Percentiles rank a stretch among this genome's conserved stretches.
phyloP scores from a whole-genome alignment of 2,888 invertebrate species.

The Dolomedes plantarius region DNA sequence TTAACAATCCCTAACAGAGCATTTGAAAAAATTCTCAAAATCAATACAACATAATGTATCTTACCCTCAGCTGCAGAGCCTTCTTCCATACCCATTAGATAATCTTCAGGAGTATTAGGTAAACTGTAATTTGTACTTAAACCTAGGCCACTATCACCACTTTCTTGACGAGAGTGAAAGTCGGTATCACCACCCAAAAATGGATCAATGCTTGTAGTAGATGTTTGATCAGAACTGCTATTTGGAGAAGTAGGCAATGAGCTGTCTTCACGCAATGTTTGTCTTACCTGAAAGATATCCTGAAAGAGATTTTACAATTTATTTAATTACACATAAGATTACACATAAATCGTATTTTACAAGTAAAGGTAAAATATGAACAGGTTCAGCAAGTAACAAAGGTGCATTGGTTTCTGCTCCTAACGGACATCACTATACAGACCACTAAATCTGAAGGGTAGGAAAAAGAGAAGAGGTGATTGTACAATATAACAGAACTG shows the following conservation, averaged over 20 bases:
- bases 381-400: no score
- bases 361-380: no score
- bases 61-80: slow-evolving; percentile 73
- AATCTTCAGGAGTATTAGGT: slow-evolving; percentile 94
- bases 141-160: slow-evolving; percentile 92
- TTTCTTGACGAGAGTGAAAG: slow-evolving; percentile 92
- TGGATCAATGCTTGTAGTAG: slow-evolving; percentile 75
- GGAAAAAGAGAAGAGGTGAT: no score
- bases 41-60: no score
- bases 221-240: slow-evolving; percentile 29
- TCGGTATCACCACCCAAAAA: slow-evolving; percentile 80
- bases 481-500: no score
- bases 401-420: no score
- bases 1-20: no score
- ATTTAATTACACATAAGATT: no score
- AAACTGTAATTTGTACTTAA: slow-evolving; percentile 89
- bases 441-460: no score
- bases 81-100: slow-evolving; percentile 90
- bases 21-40: no score
- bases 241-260: slow-evolving; percentile 66
- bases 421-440: no score
- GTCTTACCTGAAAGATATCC: slow-evolving; percentile 82
- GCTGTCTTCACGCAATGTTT: slow-evolving; percentile 75
- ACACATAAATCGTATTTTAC: no score
- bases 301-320: not conserved